Conservation (phyloP, 2,888 invertebrate species). For the Hartigia nigra region DNA sequence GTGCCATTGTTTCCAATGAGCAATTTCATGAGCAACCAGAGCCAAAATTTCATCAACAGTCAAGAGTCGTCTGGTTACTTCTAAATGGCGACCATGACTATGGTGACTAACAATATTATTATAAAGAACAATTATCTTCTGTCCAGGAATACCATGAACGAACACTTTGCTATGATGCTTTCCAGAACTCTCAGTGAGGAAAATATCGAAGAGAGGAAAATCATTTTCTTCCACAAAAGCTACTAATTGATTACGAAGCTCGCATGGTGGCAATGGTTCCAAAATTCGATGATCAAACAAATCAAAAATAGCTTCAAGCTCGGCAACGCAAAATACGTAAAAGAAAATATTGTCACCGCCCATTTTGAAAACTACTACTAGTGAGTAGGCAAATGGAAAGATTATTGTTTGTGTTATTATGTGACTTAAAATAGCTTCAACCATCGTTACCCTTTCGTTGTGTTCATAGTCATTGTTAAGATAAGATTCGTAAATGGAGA, state of each 20-base stretch:
- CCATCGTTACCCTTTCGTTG: slow-evolving; percentile 2
- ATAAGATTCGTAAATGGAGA: slow-evolving; percentile 8
- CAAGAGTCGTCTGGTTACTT: neutral
- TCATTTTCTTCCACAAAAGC: slow-evolving; percentile 2
- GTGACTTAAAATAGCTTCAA: slow-evolving; percentile 3
- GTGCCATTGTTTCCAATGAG: slow-evolving; percentile 12
- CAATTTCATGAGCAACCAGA: slow-evolving; percentile 14
- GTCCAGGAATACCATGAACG: slow-evolving; percentile 2
- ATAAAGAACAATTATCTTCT: slow-evolving; percentile 11
- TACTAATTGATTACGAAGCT: slow-evolving; percentile 6
- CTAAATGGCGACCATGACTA: neutral
- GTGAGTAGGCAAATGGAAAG: slow-evolving; percentile 8
- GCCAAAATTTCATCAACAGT: slow-evolving; percentile 14
- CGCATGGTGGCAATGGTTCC: slow-evolving; percentile 2
- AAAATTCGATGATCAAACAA: neutral
- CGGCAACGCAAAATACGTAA: slow-evolving; percentile 12
- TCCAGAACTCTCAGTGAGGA: neutral
- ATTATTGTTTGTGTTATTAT: slow-evolving; percentile 6
- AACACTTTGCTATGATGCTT: slow-evolving; percentile 6
- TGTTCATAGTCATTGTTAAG: neutral
- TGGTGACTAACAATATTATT: neutral
- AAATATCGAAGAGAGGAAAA: slow-evolving; percentile 12
- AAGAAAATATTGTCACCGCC: slow-evolving; percentile 9
- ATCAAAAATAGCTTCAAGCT: slow-evolving; percentile 8
- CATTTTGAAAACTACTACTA: neutral